These are phyloP conservation scores for Enteromius fasciolatus DNA, from an alignment of 2,797 vertebrate genomes.

Conservation along the genomic window DNA sequence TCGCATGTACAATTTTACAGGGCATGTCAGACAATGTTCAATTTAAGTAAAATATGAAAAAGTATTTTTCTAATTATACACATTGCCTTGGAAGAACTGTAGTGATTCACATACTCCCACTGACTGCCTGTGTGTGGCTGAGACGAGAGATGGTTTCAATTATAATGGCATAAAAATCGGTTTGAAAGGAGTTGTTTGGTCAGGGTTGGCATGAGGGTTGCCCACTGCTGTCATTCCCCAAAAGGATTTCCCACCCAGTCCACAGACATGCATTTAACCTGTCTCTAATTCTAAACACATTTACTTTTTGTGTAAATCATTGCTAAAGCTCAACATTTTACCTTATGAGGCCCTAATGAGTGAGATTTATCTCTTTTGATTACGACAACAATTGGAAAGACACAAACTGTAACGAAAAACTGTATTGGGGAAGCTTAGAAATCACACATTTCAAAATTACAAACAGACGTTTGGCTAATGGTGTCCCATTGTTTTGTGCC, in stretches of 20 bases:
- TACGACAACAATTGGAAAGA: conserved; percentile 44
- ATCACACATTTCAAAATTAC: background rate
- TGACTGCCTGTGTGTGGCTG: background rate
- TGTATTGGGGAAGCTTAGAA: conserved; percentile 1
- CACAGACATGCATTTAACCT: background rate
- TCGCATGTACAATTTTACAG: background rate
- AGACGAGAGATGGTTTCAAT: conserved; percentile 20
- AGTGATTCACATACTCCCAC: background rate
- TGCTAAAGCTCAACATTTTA: background rate
- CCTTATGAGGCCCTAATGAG: conserved; percentile 11
- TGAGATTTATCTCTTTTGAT: conserved; percentile 40
- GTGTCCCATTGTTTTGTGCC: too few relatives aligned
- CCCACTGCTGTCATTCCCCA: conserved; percentile 24
- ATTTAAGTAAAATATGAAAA: background rate
- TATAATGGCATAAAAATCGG: background rate
- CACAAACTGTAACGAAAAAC: conserved; percentile 3
- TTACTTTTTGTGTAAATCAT: background rate
- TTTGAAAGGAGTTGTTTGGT: background rate
- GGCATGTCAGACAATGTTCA: background rate
- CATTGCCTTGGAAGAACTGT: background rate
- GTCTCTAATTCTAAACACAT: conserved; percentile 25
- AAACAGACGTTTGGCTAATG: background rate
- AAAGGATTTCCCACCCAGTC: background rate
- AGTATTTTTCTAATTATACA: background rate
- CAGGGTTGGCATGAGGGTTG: background rate